Evolutionary conservation across 2,888 invertebrate species (phyloP), one percentile per base, ranked within the genome.

Genomic region (Caenorhabditis macrosperma): DNA sequence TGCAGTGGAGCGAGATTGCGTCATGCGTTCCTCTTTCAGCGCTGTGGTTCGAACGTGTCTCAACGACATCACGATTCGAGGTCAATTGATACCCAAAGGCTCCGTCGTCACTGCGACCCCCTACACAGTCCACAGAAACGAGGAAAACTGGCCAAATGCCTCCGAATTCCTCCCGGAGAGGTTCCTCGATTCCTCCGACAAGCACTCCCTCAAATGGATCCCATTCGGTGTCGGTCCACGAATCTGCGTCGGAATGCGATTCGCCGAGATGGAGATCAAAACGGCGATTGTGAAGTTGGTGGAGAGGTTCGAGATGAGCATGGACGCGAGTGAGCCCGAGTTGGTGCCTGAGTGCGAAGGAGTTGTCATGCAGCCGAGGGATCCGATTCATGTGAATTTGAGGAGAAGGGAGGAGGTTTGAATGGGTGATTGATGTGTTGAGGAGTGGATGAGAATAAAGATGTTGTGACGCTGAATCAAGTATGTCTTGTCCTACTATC

Each of bases 181-280:
- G 33, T 81, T 81, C 35, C 41, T 81, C 30, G 74, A 68, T n/a
- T 68, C 63, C 57, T 68, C 77, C 35, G 77, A 74, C n/a, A 77
- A 77, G 24, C 35, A n/a, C 12, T 81, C 77, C 4, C 68, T 85
- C 41, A 81, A 85, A 2, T 88, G 88, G 87, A 63, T 89, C 6
- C 87, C 88, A 24, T 88, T 88, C 61, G 88, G 88, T 9, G 63
- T 84, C 1, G 88, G 88, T 41, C 88, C 88, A 2, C 46, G 88
- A 15, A 85, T 83, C 69, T 88, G 88, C 71, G 85, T 86, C 41
- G 88, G 88, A 61, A 83, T 85, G 84, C 46, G 88, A 22, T 88
- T 89, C 57, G 88, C 88, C n/a, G 88, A 87, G 35, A 85, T 87
- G 84, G 88, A 88, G 66, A 84, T 82, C 78, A 88, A 88, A 68